phyloP scores from a whole-genome alignment of 2,888 invertebrate genomes.

The Synergus itoensis region DNA sequence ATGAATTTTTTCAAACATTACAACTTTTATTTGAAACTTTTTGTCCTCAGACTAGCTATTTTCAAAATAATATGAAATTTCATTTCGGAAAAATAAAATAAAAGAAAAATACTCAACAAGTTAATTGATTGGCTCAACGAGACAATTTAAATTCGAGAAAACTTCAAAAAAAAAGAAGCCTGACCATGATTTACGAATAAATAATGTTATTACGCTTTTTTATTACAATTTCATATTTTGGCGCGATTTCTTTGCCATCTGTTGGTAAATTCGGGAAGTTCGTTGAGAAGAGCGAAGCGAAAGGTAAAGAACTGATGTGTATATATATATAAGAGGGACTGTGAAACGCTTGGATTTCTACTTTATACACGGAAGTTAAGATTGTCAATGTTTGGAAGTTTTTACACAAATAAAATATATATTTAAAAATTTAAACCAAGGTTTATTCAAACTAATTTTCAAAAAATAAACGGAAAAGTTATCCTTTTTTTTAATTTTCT shows the following conservation, averaged over 20 bases:
- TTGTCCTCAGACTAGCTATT: no score
- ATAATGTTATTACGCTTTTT: not conserved
- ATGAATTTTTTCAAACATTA: no score
- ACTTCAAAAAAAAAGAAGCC: accelerated
- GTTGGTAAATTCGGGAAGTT: not conserved
- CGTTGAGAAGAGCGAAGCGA: not conserved
- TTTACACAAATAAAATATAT: not conserved
- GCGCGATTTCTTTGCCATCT: not conserved
- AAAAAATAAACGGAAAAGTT: not conserved
- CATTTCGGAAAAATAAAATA: no score
- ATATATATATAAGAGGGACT: no score
- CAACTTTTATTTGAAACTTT: no score
- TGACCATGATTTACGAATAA: not conserved
- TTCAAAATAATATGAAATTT: no score
- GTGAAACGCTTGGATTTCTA: not conserved
- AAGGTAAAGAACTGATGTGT: not conserved
- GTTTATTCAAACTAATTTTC: not conserved
- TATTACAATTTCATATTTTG: not conserved
- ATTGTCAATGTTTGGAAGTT: not conserved
- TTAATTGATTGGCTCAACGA: no score
- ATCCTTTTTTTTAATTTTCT: not conserved
- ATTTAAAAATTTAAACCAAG: not conserved
- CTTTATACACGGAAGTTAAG: not conserved
- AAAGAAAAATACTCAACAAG: no score
- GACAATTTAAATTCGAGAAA: not conserved